Percentiles rank a stretch among this genome's conserved stretches.
Conservation (phyloP, 2,113 vertebrate species). For the Micronisus gabar region DNA sequence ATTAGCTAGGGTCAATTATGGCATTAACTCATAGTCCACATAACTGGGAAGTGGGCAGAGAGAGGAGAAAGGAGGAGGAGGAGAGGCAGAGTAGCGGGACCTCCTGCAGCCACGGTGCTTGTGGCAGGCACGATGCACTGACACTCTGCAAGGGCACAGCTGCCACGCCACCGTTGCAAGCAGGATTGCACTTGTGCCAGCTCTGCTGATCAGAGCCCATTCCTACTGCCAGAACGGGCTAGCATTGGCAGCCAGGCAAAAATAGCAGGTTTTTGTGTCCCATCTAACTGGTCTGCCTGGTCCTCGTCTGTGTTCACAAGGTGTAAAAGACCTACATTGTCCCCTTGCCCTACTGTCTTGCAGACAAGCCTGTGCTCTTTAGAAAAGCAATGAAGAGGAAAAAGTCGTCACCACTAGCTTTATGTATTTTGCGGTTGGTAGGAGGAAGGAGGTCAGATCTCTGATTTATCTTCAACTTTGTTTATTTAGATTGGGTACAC, state of each 20-base stretch:
- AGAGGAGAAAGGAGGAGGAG: background rate
- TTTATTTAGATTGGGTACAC: slow-evolving; percentile 14
- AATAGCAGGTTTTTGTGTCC: background rate
- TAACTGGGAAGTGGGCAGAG: background rate
- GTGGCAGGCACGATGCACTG: background rate
- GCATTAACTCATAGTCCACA: background rate
- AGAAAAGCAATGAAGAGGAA: background rate
- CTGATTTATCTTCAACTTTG: background rate
- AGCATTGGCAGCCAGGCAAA: background rate
- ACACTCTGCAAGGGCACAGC: background rate
- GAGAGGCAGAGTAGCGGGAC: background rate
- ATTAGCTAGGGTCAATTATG: background rate
- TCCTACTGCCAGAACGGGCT: background rate
- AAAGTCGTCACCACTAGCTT: background rate
- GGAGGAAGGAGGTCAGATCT: background rate
- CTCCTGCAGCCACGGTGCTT: background rate
- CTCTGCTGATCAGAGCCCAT: background rate
- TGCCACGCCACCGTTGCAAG: background rate
- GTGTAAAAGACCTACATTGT: background rate
- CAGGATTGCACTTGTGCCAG: background rate
- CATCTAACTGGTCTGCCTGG: background rate
- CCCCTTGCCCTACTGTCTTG: background rate
- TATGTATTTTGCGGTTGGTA: background rate
- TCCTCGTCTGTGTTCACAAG: background rate
- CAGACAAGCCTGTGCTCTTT: background rate